A percentile compares a stretch with the other conserved stretches of the same genome.
Conservation (phyloP, 64 coral and sea anemone species). For the Dendronephthya gigantea region DNA sequence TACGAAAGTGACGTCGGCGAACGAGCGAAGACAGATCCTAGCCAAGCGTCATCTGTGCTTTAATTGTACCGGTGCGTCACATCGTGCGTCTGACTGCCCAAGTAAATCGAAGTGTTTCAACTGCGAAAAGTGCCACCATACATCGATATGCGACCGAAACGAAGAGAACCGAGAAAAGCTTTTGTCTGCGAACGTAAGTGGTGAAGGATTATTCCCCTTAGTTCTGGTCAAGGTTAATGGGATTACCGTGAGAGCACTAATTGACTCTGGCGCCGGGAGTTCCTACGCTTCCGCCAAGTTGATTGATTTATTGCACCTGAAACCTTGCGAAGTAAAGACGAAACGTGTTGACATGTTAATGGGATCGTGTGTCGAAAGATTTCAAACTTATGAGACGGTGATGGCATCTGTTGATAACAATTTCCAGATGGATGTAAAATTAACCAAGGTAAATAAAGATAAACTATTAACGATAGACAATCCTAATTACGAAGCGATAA, state of each 20-base stretch:
- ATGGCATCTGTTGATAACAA: not conserved
- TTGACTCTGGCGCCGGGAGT: no score
- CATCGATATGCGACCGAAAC: not conserved
- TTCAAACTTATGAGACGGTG: no score
- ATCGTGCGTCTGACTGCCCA: not conserved
- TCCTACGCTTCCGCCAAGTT: no score
- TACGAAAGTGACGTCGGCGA: not conserved
- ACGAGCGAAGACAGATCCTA: conserved; percentile 1
- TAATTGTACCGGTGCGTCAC: not conserved
- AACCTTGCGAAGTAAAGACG: no score
- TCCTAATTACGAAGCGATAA: not conserved
- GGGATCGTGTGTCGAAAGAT: no score
- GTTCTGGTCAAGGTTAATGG: no score
- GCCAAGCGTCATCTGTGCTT: not conserved
- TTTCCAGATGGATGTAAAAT: not conserved
- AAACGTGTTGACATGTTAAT: no score
- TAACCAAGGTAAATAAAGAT: not conserved
- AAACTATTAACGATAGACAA: not conserved
- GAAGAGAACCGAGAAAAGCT: not conserved
- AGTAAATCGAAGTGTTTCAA: not conserved
- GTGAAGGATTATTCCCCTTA: no score
- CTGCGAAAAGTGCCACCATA: not conserved
- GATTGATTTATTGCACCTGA: no score
- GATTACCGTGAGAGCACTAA: no score
- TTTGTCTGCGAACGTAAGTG: no score